Base-by-base conservation (phyloP, 2,888 invertebrate genomes). In the Andrena camellia region DNA sequence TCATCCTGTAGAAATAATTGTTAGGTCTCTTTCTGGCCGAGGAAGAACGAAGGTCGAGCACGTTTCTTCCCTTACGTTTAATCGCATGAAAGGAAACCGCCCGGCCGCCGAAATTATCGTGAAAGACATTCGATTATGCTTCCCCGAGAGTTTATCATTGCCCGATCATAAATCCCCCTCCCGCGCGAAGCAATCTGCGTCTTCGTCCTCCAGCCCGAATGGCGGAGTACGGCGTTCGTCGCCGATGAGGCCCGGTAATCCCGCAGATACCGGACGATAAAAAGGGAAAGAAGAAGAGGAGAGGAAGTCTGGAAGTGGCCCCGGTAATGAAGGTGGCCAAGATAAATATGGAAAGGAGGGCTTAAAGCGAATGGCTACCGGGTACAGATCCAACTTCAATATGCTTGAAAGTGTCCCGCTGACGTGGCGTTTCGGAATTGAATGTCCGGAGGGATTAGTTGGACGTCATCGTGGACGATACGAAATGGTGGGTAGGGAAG, bases 341-440 rank as follows among this genome's bases (percentile, higher is more conserved):
- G 90, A 91, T 91, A 90, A 91, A 92, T 91, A 92, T 92, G 90
- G 90, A 91, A 90, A 90, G 82, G 89, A 90, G 89, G 89, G 89
- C 88, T 92, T 90, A 91, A 85, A 88, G 90, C 84, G 89, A 91
- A 91, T 87, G 89, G 78, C 84, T 85, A 86, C 81, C 79, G 81
- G 79, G 75, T 87, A 81, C 80, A 68, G 81, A 88, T 87, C 85
- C 88, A 73, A 83, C 72, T 86, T 90, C 92, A 92, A 92, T 92
- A 92, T 92, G 92, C 91, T 92, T 86, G 89, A 89, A 91, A 91
- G 87, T 92, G 92, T 92, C 90, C 86, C 83, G 92, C 92, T 92
- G 92, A 92, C 91, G 90, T 89, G 83, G 92, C 92, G 87, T 83
- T 90, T 90, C 85, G 85, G 80, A 90, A 92, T 91, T 90, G 88